Evolutionary conservation across 2,888 invertebrate genomes (phyloP), one percentile per base, ranked within the genome.

Genomic region (Tolmerus cingulatus): DNA sequence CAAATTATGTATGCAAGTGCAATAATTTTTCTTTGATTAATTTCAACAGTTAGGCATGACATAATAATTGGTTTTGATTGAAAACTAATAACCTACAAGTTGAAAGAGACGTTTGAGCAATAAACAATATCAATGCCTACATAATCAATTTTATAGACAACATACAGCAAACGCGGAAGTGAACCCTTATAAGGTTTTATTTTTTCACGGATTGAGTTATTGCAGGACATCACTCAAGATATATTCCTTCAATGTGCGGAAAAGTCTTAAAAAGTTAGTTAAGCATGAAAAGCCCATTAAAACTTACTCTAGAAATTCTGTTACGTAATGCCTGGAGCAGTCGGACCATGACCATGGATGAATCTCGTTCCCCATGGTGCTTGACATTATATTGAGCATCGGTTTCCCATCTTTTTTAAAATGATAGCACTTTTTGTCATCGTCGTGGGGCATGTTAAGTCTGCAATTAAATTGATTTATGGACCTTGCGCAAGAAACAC

Each of bases 331-430:
- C 87, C 95, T 94, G 74, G 96, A 97, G 92, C 98, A 98, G 87
- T 95, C 94, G 2, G 97, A 97, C 98, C 98, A 98, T 87, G 96
- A 95, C 97, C 97, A 97, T 0, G 97, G 97, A 92, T 96, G 95
- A 19, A 97, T 96, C 91, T 96, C 95, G 90, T 95, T 95, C 90
- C 96, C 96, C 90, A 97, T 93, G 91, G 96, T 96, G 74, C 96
- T 95, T 14, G 96, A 96, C 98, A 98, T 98, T 57, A 98, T 96
- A 91, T 96, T 95, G 89, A 95, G 94, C 84, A 92, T 93, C 51
- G 92, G 92, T 78, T 92, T 93, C 12, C 93, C 92, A 5, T 92
- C 92, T 7, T 92, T 92, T 8, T 94, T 93, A 90, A 94, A 95
- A 78, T 92, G 92, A 19, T 92, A 91, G 91, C 97, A 97, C 89